Evolutionary conservation across 2,113 vertebrate genomes (phyloP).

Genomic region (Psilopogon haemacephalus): DNA sequence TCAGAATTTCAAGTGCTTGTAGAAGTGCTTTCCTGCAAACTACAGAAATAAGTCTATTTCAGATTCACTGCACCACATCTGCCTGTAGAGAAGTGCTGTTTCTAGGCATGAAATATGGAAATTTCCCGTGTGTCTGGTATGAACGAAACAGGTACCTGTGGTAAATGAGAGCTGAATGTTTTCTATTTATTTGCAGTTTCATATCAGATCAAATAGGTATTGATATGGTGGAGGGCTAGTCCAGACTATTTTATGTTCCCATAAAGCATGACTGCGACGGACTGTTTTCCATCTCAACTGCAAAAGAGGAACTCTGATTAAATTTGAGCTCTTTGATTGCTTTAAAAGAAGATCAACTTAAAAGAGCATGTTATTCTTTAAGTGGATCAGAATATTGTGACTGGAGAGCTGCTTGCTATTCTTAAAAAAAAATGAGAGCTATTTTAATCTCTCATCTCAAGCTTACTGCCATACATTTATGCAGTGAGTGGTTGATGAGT

Average conservation of each 20-base stretch:
- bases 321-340: background rate
- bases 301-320: background rate
- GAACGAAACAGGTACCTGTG: background rate
- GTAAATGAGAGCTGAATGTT: background rate
- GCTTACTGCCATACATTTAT: background rate
- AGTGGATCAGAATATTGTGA: background rate
- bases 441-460: background rate
- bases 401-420: background rate
- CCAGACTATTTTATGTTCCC: background rate
- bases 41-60: background rate
- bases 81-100: background rate
- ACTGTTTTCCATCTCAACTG: background rate
- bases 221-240: background rate
- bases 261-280: background rate
- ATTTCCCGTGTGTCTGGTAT: background rate
- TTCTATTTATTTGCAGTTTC: background rate
- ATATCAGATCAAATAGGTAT: background rate
- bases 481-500: background rate
- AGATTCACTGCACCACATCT: background rate
- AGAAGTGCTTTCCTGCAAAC: background rate
- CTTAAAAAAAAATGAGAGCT: background rate
- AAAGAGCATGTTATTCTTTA: background rate
- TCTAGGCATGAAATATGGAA: background rate
- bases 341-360: background rate
- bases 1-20: background rate